Base-by-base conservation (phyloP, 2,888 invertebrate genomes). In the Incurvaria masculella region DNA sequence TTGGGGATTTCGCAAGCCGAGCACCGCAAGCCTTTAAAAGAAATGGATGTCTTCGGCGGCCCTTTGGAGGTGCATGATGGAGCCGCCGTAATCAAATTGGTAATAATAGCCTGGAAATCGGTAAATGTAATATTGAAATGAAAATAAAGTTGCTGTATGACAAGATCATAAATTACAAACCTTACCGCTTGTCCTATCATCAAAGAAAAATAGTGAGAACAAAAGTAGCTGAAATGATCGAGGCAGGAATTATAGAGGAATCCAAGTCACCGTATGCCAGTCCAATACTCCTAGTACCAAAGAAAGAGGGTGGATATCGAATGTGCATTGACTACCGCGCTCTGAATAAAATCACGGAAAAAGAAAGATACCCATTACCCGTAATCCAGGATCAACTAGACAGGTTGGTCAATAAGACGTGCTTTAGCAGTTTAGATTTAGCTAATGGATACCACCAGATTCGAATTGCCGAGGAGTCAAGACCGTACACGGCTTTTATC, bases 361-460 rank as follows among this genome's bases (percentile, higher is more conserved):
- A 54, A 18, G 53, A 54, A 10, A 21, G 52, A 23, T 52, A 51
- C 18, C 51, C 51, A 1, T 40, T 52, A 11, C 53, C 52, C 2
- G 17, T 49, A 2, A 54, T 54, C 41, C 50, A 52, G 38, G 52
- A 52, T 33, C 27, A 44, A 16, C 11, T 53, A 11, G 52, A 52
- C 21, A 38, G 49, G 11, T 21, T 53, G 21, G 44, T 26, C 21
- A 40, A 33, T 2, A 16, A 52, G 27, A 16, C 41, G 23, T 27
- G 51, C 8, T 55, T 51, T 23, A 48, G 46, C 20, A 47, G 47
- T 27, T 23, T 55, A 11, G 54, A 54, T 20, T 11, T 55, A 6
- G 49, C 48, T 0, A 49, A 47, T 33, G 53, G 51, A 10, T 52
- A 53, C 38, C 55, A 55, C 11, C 52, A 52, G 17, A 55, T 55